Evolutionary conservation across 2,888 invertebrate species (phyloP), one percentile per base, ranked within the genome.

Genomic region (Neria commutata): DNA sequence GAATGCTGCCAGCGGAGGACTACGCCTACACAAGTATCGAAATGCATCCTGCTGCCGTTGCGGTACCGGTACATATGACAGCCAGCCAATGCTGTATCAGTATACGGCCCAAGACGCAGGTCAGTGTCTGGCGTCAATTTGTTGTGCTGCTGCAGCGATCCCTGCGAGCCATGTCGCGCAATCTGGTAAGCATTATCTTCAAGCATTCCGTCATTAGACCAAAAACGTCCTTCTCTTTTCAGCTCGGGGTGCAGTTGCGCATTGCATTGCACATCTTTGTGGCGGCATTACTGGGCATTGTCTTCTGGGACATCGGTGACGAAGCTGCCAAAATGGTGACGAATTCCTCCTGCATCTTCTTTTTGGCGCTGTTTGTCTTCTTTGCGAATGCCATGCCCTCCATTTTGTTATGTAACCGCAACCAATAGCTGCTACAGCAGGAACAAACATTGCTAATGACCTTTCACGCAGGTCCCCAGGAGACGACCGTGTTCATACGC

Each of bases 371-470:
- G 85, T 97, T 97, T 82, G 85, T 96, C 49, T 94, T 95, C 89
- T 92, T 93, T 77, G 95, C 94, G 14, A 92, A 96, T 6, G 91
- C 95, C 72, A 95, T 93, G 85, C 90, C 94, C 8, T 91, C 94
- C 47, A 88, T 92, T 49, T 87, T 95, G 46, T 90, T 90, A 56
- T 95, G 96, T 95, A 85, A 19, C 19, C 14, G 21, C 4, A 42
- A 4, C 14, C 59, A 23, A 42, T 42, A 42, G n/a, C 42, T 16
- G 19, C 14, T 10, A 37, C 11, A 14, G 14, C 14, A 2, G 6
- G 25, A 1, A 0, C 25, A 49, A 50, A 21, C 19, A 11, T 8
- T 50, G 11, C 25, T 23, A n/a, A 14, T 24, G n/a, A 25, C 3
- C 17, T 10, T 73, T 67, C 52, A 77, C 80, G 53, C 81, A 92